phyloP scores from a whole-genome alignment of 2,797 vertebrate genomes.

The Amblyopsis hoosieri region DNA sequence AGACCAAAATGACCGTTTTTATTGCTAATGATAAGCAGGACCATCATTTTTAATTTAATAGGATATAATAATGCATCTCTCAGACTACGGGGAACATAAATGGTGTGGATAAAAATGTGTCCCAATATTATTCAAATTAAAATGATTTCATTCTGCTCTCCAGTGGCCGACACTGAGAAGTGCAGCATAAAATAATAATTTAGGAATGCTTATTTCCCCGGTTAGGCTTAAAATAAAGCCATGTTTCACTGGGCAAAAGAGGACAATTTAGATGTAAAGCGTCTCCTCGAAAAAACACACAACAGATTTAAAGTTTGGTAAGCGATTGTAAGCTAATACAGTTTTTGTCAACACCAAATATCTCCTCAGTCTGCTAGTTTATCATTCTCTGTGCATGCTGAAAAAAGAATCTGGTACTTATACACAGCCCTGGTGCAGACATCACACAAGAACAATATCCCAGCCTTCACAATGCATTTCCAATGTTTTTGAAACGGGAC shows the following conservation, averaged over 20 bases:
- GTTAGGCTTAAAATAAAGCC: slow-evolving; percentile 11
- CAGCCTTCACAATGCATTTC: too few relatives aligned
- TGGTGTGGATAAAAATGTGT: neutral
- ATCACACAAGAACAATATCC: too few relatives aligned
- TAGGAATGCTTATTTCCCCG: neutral
- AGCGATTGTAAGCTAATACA: too few relatives aligned
- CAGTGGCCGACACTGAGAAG: slow-evolving; percentile 74
- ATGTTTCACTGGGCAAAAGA: slow-evolving; percentile 4
- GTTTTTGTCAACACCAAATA: too few relatives aligned
- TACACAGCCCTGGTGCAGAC: too few relatives aligned
- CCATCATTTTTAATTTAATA: slow-evolving; percentile 4
- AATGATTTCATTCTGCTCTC: slow-evolving; percentile 77
- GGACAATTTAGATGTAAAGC: too few relatives aligned
- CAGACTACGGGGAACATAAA: neutral
- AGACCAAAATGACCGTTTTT: slow-evolving; percentile 5
- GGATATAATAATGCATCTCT: neutral
- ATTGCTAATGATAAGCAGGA: neutral
- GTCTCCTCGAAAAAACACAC: too few relatives aligned
- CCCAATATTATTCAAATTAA: slow-evolving; percentile 15
- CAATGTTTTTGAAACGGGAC: too few relatives aligned
- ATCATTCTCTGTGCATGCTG: too few relatives aligned
- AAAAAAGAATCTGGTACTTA: too few relatives aligned
- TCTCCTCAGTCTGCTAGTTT: too few relatives aligned
- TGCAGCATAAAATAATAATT: slow-evolving; percentile 45
- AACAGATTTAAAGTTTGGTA: too few relatives aligned